A percentile compares a stretch with the other conserved stretches of the same genome.
Evolutionary conservation across 2,113 vertebrate genomes (phyloP).

Genomic region (Phaethon lepturus): DNA sequence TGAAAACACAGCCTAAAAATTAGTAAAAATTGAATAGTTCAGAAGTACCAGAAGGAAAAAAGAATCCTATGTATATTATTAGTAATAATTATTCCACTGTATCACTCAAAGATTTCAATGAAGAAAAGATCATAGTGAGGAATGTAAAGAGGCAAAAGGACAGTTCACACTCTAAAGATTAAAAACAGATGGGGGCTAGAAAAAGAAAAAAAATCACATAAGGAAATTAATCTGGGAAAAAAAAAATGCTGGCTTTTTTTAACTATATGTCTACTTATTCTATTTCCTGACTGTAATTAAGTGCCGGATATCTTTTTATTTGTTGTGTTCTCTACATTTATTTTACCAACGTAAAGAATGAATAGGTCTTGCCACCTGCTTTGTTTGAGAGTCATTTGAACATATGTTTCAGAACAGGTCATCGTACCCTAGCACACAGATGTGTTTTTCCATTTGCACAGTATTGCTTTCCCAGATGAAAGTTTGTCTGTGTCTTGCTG

Average conservation of each 20-base stretch:
- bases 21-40: not conserved
- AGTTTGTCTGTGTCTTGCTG: not conserved
- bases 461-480: not conserved
- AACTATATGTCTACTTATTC: not conserved
- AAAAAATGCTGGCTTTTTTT: not conserved
- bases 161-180: not conserved
- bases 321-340: constrained; percentile 14
- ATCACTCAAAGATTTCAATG: not conserved
- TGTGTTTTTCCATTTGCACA: not conserved
- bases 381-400: not conserved
- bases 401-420: not conserved
- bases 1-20: not conserved
- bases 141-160: not conserved
- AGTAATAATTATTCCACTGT: not conserved
- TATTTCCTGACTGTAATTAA: not conserved
- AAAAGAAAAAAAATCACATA: not conserved
- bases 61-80: not conserved
- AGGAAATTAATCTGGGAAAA: not conserved
- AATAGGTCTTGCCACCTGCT: not conserved
- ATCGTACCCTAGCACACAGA: not conserved
- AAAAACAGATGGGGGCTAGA: not conserved
- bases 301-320: not conserved
- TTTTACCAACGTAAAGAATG: not conserved
- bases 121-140: not conserved
- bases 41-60: not conserved